A percentile compares a stretch with the other conserved stretches of the same genome.
Conservation (phyloP, 2,113 vertebrate genomes). For the Pelodiscus sinensis region DNA sequence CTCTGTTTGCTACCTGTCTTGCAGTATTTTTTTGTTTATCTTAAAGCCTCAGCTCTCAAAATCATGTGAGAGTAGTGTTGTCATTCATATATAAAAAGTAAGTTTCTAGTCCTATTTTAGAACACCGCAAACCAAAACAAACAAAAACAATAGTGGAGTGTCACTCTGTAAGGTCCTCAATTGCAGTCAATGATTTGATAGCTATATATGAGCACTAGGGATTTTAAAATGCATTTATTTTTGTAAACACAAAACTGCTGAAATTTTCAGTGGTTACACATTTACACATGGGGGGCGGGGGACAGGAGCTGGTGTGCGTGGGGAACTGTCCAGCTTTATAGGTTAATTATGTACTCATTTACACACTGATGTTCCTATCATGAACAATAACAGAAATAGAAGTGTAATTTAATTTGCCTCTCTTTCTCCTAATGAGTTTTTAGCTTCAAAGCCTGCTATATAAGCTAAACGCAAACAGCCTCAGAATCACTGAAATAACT, state of each 20-base stretch:
- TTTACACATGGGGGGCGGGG: no score
- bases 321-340: no score
- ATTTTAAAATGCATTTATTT: no score
- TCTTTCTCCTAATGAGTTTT: neutral
- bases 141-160: neutral
- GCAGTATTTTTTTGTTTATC: neutral
- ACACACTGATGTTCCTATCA: neutral
- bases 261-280: no score
- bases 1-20: neutral
- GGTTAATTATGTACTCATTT: no score
- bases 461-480: neutral
- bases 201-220: neutral
- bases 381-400: neutral
- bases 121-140: neutral
- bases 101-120: neutral
- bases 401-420: neutral
- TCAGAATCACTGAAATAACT: neutral
- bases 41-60: neutral
- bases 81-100: neutral
- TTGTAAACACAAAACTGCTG: no score
- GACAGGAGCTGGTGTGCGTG: neutral
- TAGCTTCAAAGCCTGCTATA: neutral
- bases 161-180: neutral
- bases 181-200: neutral
- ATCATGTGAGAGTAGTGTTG: neutral